Evolutionary conservation across 2,797 vertebrate species (phyloP).

Genomic region (Rhinogobio ventralis): DNA sequence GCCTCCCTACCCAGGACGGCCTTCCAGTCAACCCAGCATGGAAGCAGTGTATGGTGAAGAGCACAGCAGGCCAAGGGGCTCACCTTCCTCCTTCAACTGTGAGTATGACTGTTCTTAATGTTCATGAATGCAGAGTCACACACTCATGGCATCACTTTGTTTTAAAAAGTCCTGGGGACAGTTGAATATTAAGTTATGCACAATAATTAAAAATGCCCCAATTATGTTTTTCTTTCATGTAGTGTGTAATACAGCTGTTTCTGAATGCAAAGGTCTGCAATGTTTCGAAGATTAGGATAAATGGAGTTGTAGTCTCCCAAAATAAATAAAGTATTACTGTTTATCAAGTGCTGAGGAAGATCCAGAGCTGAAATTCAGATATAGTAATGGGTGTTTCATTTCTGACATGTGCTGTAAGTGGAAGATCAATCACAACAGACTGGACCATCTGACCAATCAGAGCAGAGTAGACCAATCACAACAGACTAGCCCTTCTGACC

Average conservation of each 20-base stretch:
- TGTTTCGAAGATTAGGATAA: neutral
- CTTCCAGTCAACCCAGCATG: constrained; percentile 72
- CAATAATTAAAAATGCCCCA: neutral
- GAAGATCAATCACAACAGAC: too few species aligned
- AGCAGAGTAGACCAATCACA: too few species aligned
- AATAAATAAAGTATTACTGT: neutral
- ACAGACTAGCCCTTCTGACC: too few species aligned
- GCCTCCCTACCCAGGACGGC: constrained; percentile 79
- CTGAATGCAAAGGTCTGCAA: neutral
- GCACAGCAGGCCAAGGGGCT: constrained; percentile 73
- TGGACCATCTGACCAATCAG: too few species aligned
- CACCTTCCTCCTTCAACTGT: constrained; percentile 86
- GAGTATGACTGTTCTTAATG: constrained; percentile 71
- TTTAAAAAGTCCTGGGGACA: neutral
- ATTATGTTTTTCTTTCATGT: neutral
- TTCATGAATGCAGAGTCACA: neutral
- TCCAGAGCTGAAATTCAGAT: too few species aligned
- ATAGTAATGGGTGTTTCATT: too few species aligned
- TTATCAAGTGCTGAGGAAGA: too few species aligned
- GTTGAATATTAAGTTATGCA: neutral
- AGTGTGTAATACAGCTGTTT: neutral
- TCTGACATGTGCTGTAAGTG: too few species aligned
- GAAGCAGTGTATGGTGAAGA: constrained; percentile 72
- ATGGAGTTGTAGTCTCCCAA: neutral
- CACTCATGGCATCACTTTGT: neutral